Base-by-base conservation (phyloP, 2,797 vertebrate genomes). In the Helostoma temminkii region DNA sequence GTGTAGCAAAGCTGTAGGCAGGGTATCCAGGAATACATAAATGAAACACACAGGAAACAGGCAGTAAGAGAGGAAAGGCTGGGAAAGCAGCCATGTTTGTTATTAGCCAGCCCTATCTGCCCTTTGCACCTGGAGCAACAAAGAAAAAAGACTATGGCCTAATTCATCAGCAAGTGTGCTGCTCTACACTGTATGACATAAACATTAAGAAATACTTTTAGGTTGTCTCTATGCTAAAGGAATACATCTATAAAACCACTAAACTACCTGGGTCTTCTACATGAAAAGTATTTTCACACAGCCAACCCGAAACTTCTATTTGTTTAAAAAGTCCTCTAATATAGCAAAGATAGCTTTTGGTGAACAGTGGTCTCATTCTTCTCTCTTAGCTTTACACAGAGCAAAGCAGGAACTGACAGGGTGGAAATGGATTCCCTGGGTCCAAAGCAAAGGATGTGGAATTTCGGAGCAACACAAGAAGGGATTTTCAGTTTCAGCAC, bases 21-120 rank as follows among this genome's bases (percentile, higher is more conserved):
- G 50, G 39, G 74, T 68, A 84, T 88, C 85, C 86, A 91, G 80
- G 85, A 91, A 90, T 84, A 90, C 84, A 85, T 92, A 89, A 89
- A 84, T 89, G 79, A 85, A 89, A 87, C 58, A 58, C 80, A 88
- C 87, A 93, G 90, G 90, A 92, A 92, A 87, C 81, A 85, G 80
- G 80, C 88, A 82, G 79, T 30, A 15, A 76, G 75, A 76, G 79
- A 86, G 86, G 85, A 90, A 89, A 92, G 88, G 78, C 86, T 83
- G 86, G 87, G 85, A 88, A 85, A 88, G 87, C 77, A 86, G 84
- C 82, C 85, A 80, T 87, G 83, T 90, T 88, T 91, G 89, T 91
- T 87, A 89, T 91, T 86, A 82, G 72, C 74, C 41, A 8, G 61
- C 70, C 80, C 80, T 84, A 90, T 92, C 84, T 89, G 82, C 79